A percentile compares a stretch with the other conserved stretches of the same genome.
These are phyloP conservation scores for Centropristis striata DNA, from an alignment of 2,113 vertebrate species.

Conservation along the genomic window DNA sequence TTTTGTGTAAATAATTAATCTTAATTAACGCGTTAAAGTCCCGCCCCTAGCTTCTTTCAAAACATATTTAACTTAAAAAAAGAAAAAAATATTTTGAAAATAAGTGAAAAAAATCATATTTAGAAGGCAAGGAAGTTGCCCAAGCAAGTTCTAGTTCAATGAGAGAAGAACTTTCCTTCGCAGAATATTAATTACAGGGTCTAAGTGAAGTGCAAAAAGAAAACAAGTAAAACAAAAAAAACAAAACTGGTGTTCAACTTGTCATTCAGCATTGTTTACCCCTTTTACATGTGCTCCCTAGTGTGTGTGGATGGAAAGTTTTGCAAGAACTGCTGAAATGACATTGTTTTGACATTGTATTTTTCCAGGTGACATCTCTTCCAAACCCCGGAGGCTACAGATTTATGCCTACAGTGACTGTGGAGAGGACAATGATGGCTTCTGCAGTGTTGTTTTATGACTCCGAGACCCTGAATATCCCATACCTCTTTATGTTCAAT, in stretches of 20 bases:
- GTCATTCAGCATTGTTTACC: constrained; percentile 38
- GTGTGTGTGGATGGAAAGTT: constrained; percentile 37
- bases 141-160: neutral
- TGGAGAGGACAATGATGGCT: constrained; percentile 57
- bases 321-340: constrained; percentile 45
- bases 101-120: too few relatives aligned
- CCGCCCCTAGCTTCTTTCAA: too few relatives aligned
- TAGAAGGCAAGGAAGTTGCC: neutral
- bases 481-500: constrained; percentile 63
- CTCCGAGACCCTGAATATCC: constrained; percentile 49
- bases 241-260: neutral
- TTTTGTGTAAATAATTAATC: too few relatives aligned
- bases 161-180: neutral
- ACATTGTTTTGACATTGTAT: constrained; percentile 75
- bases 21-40: too few relatives aligned
- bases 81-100: too few relatives aligned
- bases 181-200: constrained; percentile 43
- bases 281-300: neutral
- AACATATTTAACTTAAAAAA: too few relatives aligned
- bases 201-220: neutral
- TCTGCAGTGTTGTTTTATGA: constrained; percentile 61
- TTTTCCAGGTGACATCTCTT: constrained; percentile 73
- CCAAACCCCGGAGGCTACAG: constrained; percentile 59
- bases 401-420: constrained; percentile 65
- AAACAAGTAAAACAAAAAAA: too few relatives aligned